A percentile compares a stretch with the other conserved stretches of the same genome.
Evolutionary conservation across 2,113 vertebrate species (phyloP).

Genomic region (Cyphomyrus discorhynchus): DNA sequence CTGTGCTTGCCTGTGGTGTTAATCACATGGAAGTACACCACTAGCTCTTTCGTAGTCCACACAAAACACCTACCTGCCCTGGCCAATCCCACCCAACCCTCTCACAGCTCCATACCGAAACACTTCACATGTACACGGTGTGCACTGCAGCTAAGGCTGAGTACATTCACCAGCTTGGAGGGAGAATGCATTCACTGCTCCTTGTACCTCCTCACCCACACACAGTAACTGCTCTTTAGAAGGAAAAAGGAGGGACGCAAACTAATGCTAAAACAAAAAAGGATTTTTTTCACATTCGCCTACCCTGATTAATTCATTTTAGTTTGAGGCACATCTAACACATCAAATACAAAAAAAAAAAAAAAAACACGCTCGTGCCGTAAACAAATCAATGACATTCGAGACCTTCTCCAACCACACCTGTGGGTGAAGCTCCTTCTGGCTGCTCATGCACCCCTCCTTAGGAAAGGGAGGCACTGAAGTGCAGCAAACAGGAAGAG

Average conservation of each 20-base stretch:
- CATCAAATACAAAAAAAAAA: background rate
- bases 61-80: background rate
- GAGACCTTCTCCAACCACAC: background rate
- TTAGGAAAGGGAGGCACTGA: background rate
- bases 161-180: background rate
- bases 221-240: background rate
- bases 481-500: background rate
- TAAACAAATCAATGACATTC: background rate
- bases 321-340: background rate
- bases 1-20: background rate
- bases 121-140: background rate
- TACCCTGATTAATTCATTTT: background rate
- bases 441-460: background rate
- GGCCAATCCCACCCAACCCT: background rate
- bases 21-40: background rate
- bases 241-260: background rate
- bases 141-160: background rate
- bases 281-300: background rate
- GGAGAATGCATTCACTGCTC: background rate
- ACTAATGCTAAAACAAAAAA: background rate
- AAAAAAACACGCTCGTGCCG: background rate
- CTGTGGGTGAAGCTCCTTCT: background rate
- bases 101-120: background rate
- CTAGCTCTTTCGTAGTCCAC: background rate
- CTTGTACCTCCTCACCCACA: background rate